Base-by-base conservation (phyloP, 1,140 invertebrate species). In the Drosophila tsacasi region DNA sequence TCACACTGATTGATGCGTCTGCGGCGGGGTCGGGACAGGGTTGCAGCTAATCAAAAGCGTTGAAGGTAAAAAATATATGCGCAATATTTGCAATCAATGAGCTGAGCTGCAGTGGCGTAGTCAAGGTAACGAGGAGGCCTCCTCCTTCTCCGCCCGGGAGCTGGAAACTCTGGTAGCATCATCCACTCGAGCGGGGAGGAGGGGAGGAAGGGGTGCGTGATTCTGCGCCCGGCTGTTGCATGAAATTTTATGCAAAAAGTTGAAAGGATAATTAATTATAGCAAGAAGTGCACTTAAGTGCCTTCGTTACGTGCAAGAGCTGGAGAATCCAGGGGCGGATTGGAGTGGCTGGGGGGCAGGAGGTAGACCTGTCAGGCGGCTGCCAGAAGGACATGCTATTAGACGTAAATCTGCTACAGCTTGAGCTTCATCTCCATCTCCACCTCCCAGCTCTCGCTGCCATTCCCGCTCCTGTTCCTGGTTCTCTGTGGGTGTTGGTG, bases 221-320 rank as follows among this genome's bases (percentile, higher is more conserved):
- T 37, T 60, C 37, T 85, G 63, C 59, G 35, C 55, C 64, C 76
- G 83, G 61, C 76, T 89, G 84, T 84, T 89, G 81, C 75, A 89
- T 85, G 81, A 84, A 90, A 90, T 90, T 90, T 90, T 90, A 90
- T 90, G 85, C 86, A 85, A 85, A 90, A 90, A 85, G 85, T 90
- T 90, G 85, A 91, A 90, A 90, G 86, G 85, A 90, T 90, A 90
- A 90, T 90, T 90, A 90, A 90, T 90, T 90, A 90, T 90, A 90
- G 85, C 85, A 90, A 91, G 85, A 90, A 90, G 85, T 90, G 85
- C 85, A 90, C 85, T 90, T 90, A 90, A 90, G 85, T 90, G 85
- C 85, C 85, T 90, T 90, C 85, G 85, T 85, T 90, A 90, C 86
- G 79, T 73, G 83, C 83, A 87, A 68, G 67, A 71, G 77, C 81